These are phyloP conservation scores for Melieria picta DNA, from an alignment of 2,888 invertebrate genomes.

Conservation along the genomic window DNA sequence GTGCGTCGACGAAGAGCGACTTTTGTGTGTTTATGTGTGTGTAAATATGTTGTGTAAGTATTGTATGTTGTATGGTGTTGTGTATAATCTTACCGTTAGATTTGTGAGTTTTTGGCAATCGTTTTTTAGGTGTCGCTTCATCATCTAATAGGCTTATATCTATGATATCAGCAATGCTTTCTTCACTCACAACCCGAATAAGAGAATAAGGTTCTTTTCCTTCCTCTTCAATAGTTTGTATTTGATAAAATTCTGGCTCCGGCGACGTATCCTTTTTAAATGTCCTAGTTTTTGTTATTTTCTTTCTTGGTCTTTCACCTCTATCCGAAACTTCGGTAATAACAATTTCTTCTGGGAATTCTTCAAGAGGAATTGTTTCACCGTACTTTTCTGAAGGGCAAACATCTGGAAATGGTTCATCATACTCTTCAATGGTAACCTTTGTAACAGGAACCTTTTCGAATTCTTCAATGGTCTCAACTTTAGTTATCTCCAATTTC, in stretches of 20 bases:
- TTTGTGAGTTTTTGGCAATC: conserved; percentile 55
- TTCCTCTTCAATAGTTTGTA: conserved; percentile 67
- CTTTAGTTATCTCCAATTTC: conserved; percentile 65
- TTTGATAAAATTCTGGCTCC: conserved; percentile 65
- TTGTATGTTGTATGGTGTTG: too few relatives aligned
- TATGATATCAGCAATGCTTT: conserved; percentile 59
- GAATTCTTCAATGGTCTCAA: conserved; percentile 65
- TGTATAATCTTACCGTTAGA: conserved; percentile 58
- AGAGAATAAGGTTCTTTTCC: conserved; percentile 66
- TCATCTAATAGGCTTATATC: conserved; percentile 63
- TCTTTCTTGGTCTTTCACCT: conserved; percentile 60
- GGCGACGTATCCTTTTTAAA: conserved; percentile 65
- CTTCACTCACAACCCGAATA: conserved; percentile 64
- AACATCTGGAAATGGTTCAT: conserved; percentile 56
- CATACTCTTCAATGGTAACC: conserved; percentile 54
- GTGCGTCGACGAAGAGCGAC: too few relatives aligned
- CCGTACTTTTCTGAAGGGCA: conserved; percentile 64
- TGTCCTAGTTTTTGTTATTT: conserved; percentile 65
- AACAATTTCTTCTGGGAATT: conserved; percentile 60
- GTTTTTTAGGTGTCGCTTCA: conserved; percentile 51
- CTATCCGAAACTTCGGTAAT: conserved; percentile 58
- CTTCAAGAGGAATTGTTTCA: conserved; percentile 62
- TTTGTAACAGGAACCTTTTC: conserved; percentile 65
- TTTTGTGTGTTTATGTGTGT: too few relatives aligned
- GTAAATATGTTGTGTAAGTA: too few relatives aligned